Percentiles rank a stretch among this genome's conserved stretches.
phyloP scores from a whole-genome alignment of 2,113 vertebrate genomes.

The Phylloscopus whistleri region DNA sequence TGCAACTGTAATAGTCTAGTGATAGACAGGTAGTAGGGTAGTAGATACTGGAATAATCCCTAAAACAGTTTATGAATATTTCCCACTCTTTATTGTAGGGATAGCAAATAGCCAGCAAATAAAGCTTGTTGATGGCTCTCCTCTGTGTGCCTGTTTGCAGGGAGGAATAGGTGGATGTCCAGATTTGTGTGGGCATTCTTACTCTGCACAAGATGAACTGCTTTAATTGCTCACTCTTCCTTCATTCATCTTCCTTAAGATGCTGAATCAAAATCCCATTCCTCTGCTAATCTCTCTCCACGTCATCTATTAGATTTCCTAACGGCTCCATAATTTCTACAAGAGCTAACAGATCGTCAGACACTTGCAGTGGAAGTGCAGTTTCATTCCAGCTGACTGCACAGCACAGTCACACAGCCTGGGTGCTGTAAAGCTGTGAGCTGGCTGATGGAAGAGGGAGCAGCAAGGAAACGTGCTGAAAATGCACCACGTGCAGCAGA shows the following conservation, averaged over 20 bases:
- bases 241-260: neutral
- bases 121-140: neutral
- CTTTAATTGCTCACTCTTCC: neutral
- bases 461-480: neutral
- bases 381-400: conserved; percentile 47
- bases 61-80: neutral
- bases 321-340: neutral
- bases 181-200: neutral
- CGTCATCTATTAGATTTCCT: neutral
- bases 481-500: neutral
- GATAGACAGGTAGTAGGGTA: neutral
- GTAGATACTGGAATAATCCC: neutral
- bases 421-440: neutral
- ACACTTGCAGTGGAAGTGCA: neutral
- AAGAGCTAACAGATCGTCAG: neutral
- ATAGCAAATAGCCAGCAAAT: neutral
- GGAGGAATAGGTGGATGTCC: neutral
- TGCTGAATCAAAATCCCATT: neutral
- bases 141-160: neutral
- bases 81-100: neutral
- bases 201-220: neutral
- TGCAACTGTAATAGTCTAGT: neutral
- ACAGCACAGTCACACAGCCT: neutral
- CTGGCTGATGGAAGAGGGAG: neutral
- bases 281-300: neutral